Percentiles rank a stretch among this genome's conserved stretches.
These are phyloP conservation scores for Allolobophora icterica DNA, from an alignment of 2,888 invertebrate genomes.

Conservation along the genomic window DNA sequence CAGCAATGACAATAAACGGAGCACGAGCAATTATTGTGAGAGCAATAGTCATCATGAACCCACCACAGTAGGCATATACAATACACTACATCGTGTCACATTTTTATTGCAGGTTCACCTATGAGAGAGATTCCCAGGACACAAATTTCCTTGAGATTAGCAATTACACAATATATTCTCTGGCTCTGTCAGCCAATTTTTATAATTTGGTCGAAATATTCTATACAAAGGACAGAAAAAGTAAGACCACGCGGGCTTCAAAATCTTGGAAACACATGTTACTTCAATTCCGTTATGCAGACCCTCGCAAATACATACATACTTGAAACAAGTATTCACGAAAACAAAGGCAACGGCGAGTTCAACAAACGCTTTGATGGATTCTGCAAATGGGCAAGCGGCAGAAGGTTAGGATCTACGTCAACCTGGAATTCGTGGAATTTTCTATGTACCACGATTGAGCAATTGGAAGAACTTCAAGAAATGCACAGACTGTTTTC, in stretches of 20 bases:
- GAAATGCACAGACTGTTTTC: neutral
- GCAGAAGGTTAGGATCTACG: neutral
- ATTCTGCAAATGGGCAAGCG: neutral
- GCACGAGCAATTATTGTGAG: neutral
- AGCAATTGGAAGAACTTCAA: neutral
- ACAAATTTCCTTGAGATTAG: neutral
- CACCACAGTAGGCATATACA: neutral
- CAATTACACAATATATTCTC: neutral
- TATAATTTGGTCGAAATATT: neutral
- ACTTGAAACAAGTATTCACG: neutral
- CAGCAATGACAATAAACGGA: neutral
- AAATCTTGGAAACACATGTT: slow-evolving; percentile 9
- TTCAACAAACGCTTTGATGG: neutral
- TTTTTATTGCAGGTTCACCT: neutral
- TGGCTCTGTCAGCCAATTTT: neutral
- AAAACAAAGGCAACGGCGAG: neutral
- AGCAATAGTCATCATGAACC: neutral
- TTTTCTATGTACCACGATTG: neutral
- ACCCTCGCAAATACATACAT: neutral
- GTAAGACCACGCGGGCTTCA: neutral
- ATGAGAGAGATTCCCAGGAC: neutral
- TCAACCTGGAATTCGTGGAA: neutral
- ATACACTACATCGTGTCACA: neutral
- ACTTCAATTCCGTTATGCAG: slow-evolving; percentile 27
- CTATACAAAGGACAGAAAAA: neutral